phyloP scores from a whole-genome alignment of 1,140 invertebrate species.

The Littorina saxatilis region DNA sequence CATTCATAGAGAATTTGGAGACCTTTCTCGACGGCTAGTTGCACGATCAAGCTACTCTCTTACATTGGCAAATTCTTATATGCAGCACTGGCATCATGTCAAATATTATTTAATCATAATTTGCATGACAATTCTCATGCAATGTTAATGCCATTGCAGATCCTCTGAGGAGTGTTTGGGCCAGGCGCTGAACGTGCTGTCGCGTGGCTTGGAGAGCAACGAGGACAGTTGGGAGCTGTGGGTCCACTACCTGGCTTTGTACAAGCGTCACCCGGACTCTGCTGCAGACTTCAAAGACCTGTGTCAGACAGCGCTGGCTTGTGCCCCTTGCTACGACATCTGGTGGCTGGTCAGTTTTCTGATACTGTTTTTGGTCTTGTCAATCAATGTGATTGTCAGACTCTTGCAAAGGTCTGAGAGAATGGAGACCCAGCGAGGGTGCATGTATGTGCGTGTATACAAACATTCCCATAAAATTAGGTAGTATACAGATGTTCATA shows the following conservation, averaged over 20 bases:
- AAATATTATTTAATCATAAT: no score
- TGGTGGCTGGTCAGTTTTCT: constrained; percentile 67
- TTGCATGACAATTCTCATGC: no score
- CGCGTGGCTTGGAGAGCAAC: constrained; percentile 70
- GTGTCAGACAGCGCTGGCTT: constrained; percentile 62
- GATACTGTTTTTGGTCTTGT: no score
- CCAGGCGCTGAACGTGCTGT: constrained; percentile 69
- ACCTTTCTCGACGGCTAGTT: no score
- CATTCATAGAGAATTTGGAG: no score
- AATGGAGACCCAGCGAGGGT: no score
- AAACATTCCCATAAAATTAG: not conserved
- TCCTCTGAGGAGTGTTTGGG: constrained; percentile 54
- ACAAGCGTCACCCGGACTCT: constrained; percentile 52
- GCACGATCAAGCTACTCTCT: no score
- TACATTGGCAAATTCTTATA: no score
- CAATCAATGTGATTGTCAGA: no score
- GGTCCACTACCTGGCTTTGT: constrained; percentile 67
- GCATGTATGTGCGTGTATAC: not conserved
- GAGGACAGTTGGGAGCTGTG: constrained; percentile 62
- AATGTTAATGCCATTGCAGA: constrained; percentile 31
- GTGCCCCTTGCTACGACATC: constrained; percentile 64
- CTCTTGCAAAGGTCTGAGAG: no score
- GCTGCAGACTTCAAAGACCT: constrained; percentile 55
- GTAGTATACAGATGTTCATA: no score
- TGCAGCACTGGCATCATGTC: no score